Conservation (phyloP, 2,113 vertebrate species). For the Orthonyx spaldingii region DNA sequence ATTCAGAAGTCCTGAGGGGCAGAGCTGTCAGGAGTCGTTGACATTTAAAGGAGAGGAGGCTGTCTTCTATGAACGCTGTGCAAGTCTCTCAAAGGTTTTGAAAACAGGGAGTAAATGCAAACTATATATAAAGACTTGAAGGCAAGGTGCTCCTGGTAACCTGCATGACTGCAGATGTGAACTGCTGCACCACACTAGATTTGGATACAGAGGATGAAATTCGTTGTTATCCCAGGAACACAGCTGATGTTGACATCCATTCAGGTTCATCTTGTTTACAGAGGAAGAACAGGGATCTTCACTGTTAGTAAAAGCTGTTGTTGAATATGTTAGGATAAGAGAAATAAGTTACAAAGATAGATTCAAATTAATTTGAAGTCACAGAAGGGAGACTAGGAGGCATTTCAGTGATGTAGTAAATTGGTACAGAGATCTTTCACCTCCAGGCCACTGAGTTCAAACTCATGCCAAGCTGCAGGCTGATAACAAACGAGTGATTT, state of each 20-base stretch:
- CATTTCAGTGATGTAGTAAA: conserved; percentile 39
- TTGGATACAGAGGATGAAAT: background rate
- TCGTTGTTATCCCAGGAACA: background rate
- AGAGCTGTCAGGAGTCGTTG: conserved; percentile 15
- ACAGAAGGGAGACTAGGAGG: background rate
- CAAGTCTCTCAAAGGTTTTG: background rate
- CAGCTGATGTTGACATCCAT: background rate
- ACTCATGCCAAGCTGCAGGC: background rate
- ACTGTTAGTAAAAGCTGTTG: background rate
- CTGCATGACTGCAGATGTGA: background rate
- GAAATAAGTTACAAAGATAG: background rate
- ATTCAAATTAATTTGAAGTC: conserved; percentile 6
- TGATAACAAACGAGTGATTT: conserved; percentile 5
- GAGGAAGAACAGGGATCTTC: background rate
- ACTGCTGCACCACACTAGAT: background rate
- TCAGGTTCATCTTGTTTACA: background rate
- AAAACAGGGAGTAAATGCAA: background rate
- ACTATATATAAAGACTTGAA: background rate
- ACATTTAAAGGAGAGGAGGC: conserved; percentile 6
- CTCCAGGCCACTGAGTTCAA: conserved; percentile 28
- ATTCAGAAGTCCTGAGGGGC: conserved; percentile 2
- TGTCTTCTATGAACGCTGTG: background rate
- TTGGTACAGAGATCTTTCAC: conserved; percentile 36
- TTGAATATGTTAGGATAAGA: background rate
- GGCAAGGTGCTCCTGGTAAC: background rate